Base-by-base conservation (phyloP, 2,113 vertebrate genomes). In the Mesocricetus auratus region DNA sequence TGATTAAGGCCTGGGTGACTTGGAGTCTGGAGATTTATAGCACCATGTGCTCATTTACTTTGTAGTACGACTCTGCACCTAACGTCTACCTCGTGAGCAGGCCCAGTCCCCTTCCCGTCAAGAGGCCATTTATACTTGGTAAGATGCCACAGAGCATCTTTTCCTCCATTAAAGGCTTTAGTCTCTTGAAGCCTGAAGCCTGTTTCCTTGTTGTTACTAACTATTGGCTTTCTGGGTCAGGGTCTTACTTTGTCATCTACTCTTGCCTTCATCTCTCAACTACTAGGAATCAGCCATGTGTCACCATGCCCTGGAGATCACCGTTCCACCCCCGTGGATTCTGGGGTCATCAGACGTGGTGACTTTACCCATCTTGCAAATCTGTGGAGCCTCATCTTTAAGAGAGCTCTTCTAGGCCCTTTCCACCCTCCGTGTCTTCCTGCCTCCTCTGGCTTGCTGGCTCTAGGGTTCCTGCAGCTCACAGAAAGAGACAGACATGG, bases 1-100 rank as follows among this genome's bases (percentile, higher is more conserved):
- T 95, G 82, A 95, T 96, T 96, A 97, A 96, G 94, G 86, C 53
- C 0, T 33, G 81, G 78, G 91, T 92, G 78, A 91, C 88, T 87
- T 87, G 74, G 87, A 88, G 89, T 96, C 68, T 78, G 85, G 88
- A 86, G 89, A 94, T 97, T 97, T 94, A 95, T 7, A 17, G 93
- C 62, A 21, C 82, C 31, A 17, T 47, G 33, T 66, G 81, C 74
- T 36, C 75, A 81, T 50, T 42, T 77, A 78, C 90, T 95, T 93
- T 94, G 95, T 91, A 77, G 64, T 85, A 21, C 47, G 53, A 15
- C 90, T 88, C 16, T 24, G 53, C 77, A 68, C 66, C 89, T 91
- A 93, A 90, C 66, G 71, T 95, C 39, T 74, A 82, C 79, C 74
- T 77, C 16, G 0, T 86, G 86, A 79, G 56, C 66, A 87, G 86